phyloP scores from a whole-genome alignment of 2,113 vertebrate species.

The Limanda limanda region DNA sequence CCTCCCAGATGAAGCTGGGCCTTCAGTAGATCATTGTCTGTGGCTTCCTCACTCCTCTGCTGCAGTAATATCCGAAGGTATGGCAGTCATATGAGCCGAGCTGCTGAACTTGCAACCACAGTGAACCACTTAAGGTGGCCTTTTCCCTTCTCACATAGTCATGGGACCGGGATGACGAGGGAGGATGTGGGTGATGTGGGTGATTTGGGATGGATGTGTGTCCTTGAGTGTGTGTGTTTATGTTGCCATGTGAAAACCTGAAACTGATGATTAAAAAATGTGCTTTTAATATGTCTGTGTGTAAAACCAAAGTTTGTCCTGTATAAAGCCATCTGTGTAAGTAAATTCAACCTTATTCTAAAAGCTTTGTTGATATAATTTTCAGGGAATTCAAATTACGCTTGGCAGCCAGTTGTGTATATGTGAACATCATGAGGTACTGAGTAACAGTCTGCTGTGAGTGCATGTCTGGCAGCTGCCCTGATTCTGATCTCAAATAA shows the following conservation, averaged over 20 bases:
- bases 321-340: neutral
- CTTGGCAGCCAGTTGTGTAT: neutral
- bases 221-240: conserved; percentile 20
- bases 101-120: conserved; percentile 76
- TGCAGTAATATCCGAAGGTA: conserved; percentile 73
- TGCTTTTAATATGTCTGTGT: neutral
- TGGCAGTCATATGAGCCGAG: conserved; percentile 73
- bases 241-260: conserved; percentile 18
- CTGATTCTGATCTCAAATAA: neutral
- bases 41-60: conserved; percentile 5
- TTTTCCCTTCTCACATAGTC: conserved; percentile 58
- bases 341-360: conserved; percentile 5
- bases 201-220: conserved; percentile 59
- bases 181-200: conserved; percentile 49
- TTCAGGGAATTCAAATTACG: too few species aligned
- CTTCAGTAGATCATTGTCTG: conserved; percentile 24
- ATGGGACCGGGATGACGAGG: conserved; percentile 67
- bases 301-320: too few species aligned
- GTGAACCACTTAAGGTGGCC: conserved; percentile 70
- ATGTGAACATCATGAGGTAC: conserved; percentile 40
- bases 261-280: neutral
- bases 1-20: neutral
- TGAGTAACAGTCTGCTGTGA: conserved; percentile 16
- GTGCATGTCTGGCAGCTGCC: neutral
- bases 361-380: too few species aligned